Conservation (phyloP, 2,888 invertebrate species). For the Pyralis farinalis region DNA sequence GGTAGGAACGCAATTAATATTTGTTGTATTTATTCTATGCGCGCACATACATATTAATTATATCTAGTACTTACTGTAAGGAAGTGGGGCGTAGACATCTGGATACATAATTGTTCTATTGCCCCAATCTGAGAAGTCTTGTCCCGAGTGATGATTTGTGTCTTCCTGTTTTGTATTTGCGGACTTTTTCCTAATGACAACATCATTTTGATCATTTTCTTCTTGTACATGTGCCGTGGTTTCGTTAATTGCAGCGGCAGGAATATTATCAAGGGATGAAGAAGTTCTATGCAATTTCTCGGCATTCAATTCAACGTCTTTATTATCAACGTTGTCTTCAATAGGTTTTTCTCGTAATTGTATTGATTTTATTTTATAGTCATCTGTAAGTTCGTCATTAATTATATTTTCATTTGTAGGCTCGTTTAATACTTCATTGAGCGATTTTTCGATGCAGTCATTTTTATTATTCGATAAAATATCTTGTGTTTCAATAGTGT, state of each 20-base stretch:
- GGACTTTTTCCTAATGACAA: constrained; percentile 37
- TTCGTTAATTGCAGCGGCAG: neutral
- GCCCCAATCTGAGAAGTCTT: constrained; percentile 62
- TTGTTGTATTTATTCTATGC: neutral
- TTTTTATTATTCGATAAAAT: neutral
- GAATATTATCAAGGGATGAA: constrained; percentile 32
- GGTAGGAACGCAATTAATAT: too few species aligned
- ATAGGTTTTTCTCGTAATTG: constrained; percentile 35
- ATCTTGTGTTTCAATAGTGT: neutral
- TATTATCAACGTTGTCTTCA: neutral
- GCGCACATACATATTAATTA: constrained; percentile 10
- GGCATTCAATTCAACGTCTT: neutral
- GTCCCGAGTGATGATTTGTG: constrained; percentile 55
- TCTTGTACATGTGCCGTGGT: neutral
- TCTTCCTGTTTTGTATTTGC: constrained; percentile 34
- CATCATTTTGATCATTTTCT: constrained; percentile 19
- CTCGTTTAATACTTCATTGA: constrained; percentile 6
- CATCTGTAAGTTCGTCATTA: constrained; percentile 49
- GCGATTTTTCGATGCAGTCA: neutral
- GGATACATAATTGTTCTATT: constrained; percentile 82
- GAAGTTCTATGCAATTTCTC: constrained; percentile 15
- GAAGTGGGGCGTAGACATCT: constrained; percentile 87
- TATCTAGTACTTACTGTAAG: constrained; percentile 85
- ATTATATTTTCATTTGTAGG: constrained; percentile 2
- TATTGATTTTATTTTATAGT: constrained; percentile 51